Conservation (phyloP, 2,888 invertebrate genomes). For the Epirrhoe tristata region DNA sequence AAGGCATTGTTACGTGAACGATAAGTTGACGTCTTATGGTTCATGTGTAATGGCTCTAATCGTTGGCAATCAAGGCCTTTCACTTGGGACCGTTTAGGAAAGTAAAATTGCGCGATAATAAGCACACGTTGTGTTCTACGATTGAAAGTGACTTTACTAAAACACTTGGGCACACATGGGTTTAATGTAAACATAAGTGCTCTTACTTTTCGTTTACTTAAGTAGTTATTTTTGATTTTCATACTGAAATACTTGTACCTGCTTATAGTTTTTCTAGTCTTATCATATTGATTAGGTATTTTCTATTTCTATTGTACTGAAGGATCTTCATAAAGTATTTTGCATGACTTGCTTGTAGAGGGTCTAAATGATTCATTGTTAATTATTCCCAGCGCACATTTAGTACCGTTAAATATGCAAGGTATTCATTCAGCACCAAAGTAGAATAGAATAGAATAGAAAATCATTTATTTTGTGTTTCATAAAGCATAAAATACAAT, state of each 20-base stretch:
- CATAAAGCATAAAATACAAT: too few relatives aligned
- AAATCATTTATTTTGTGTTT: too few relatives aligned
- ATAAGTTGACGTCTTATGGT: conserved; percentile 7
- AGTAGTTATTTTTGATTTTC: not conserved
- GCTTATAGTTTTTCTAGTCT: too few relatives aligned
- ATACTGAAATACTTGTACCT: not conserved
- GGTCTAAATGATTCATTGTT: conserved; percentile 23
- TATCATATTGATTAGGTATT: not conserved
- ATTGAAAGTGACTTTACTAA: conserved; percentile 32
- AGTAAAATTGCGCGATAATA: conserved; percentile 26
- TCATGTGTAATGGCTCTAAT: conserved; percentile 26
- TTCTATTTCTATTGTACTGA: not conserved
- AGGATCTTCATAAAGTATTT: not conserved
- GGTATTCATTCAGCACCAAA: conserved; percentile 9
- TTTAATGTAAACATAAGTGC: not conserved
- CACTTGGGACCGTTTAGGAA: conserved; percentile 25
- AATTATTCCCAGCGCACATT: conserved; percentile 35
- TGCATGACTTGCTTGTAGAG: conserved; percentile 21
- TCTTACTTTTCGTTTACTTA: not conserved
- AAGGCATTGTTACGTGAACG: conserved; percentile 15
- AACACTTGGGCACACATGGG: conserved; percentile 22
- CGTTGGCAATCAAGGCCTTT: conserved; percentile 30
- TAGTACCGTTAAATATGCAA: conserved; percentile 37
- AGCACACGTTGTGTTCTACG: conserved; percentile 26
- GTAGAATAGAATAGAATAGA: too few relatives aligned